Conservation (phyloP, 35 echinoderm and acorn worm genomes). For the Lytechinus variegatus region DNA sequence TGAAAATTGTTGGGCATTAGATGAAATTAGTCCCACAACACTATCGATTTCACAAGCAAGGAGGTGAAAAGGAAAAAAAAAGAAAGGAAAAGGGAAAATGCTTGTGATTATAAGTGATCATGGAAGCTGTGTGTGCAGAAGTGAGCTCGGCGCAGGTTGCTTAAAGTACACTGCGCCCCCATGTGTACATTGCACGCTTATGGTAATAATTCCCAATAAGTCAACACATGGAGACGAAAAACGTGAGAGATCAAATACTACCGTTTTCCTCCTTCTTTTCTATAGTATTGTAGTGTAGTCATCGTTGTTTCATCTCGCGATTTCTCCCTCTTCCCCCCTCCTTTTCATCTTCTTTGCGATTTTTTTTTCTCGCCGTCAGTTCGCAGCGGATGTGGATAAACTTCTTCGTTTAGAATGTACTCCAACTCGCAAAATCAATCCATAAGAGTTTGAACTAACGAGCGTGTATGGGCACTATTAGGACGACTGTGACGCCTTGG, state of each 20-base stretch:
- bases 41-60: slow-evolving; percentile 13
- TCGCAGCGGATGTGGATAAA: slow-evolving; percentile 36
- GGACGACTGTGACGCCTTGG: slow-evolving; percentile 14
- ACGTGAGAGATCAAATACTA: slow-evolving; percentile 44
- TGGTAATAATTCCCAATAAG: slow-evolving; percentile 36
- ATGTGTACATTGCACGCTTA: slow-evolving; percentile 54
- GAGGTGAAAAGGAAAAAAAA: not conserved
- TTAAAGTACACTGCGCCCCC: slow-evolving; percentile 47
- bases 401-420: slow-evolving; percentile 6
- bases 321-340: not conserved
- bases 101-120: not conserved
- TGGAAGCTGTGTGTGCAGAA: not conserved
- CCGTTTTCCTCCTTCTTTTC: not conserved
- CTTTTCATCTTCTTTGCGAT: not conserved
- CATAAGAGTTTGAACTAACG: slow-evolving; percentile 33
- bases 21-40: slow-evolving; percentile 42
- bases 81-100: not conserved
- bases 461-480: not conserved
- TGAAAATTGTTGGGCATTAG: slow-evolving; percentile 52
- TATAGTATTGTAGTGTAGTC: not conserved
- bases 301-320: slow-evolving; percentile 1
- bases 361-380: not conserved
- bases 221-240: slow-evolving; percentile 3
- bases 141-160: not conserved
- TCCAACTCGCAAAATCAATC: slow-evolving; percentile 38